Conservation (phyloP, 2,888 invertebrate genomes). For the Xanthostigma xanthostigma region DNA sequence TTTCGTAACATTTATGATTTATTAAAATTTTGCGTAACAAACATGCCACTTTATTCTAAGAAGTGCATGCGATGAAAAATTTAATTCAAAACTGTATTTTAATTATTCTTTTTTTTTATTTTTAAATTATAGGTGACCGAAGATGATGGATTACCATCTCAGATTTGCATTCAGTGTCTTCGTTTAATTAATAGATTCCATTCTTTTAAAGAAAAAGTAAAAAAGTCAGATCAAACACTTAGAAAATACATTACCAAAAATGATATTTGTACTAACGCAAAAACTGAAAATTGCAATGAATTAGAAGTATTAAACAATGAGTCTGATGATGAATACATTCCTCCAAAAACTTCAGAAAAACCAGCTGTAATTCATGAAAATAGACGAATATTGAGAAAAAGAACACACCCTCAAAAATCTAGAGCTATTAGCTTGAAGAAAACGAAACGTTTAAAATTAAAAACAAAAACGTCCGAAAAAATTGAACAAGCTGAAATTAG, state of each 20-base stretch:
- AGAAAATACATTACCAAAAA: conserved; percentile 17
- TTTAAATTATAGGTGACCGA: conserved; percentile 22
- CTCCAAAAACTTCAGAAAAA: conserved; percentile 8
- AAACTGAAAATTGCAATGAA: conserved; percentile 12
- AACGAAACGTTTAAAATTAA: background rate
- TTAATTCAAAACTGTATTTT: too few species aligned
- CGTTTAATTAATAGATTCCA: conserved; percentile 26
- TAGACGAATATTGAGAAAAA: too few species aligned
- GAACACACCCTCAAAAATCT: too few species aligned
- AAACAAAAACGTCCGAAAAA: too few species aligned
- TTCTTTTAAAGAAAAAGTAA: conserved; percentile 27
- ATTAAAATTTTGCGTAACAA: background rate
- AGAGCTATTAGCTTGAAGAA: background rate
- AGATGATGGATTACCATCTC: conserved; percentile 25
- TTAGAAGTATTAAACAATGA: conserved; percentile 21
- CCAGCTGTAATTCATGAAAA: background rate
- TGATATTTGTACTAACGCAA: conserved; percentile 10
- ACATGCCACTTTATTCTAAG: too few species aligned
- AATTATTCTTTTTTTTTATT: background rate
- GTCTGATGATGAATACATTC: conserved; percentile 6
- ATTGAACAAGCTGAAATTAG: too few species aligned
- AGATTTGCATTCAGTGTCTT: conserved; percentile 28
- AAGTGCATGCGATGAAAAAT: too few species aligned
- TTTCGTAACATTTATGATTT: conserved; percentile 3
- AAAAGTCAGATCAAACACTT: conserved; percentile 24